Conservation (phyloP, 2,888 invertebrate species). For the Linnaemya tessellans region DNA sequence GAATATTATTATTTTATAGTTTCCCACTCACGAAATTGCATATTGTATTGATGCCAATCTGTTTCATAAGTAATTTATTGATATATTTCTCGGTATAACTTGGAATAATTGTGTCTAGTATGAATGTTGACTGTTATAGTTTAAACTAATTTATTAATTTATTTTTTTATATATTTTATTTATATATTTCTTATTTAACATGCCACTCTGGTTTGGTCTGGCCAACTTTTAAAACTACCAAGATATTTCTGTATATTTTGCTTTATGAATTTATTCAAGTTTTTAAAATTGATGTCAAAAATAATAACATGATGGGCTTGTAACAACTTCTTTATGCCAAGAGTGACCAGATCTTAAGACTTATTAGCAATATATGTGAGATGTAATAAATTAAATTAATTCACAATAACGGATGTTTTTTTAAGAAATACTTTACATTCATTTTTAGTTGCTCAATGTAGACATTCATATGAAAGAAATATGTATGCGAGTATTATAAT, state of each 20-base stretch:
- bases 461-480: no score
- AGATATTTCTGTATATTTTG: conserved; percentile 22
- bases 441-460: no score
- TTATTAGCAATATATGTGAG: background rate
- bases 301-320: conserved; percentile 7
- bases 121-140: conserved; percentile 21
- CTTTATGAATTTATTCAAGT: conserved; percentile 39
- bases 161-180: conserved; percentile 53
- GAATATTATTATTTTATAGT: conserved; percentile 64
- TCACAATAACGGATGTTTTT: background rate
- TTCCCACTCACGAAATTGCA: conserved; percentile 47
- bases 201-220: conserved; percentile 4
- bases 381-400: background rate
- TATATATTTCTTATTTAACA: conserved; percentile 35
- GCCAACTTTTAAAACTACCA: background rate
- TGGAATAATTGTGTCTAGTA: conserved; percentile 65
- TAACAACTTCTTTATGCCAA: conserved; percentile 6
- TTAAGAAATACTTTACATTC: no score
- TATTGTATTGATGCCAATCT: conserved; percentile 66
- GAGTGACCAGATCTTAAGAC: conserved; percentile 22
- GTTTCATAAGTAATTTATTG: conserved; percentile 79
- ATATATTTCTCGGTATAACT: conserved; percentile 77
- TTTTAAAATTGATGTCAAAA: conserved; percentile 1
- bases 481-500: no score
- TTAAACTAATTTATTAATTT: conserved; percentile 68